Base-by-base conservation (phyloP, 1,140 invertebrate species). In the Sesamia nonagrioides region DNA sequence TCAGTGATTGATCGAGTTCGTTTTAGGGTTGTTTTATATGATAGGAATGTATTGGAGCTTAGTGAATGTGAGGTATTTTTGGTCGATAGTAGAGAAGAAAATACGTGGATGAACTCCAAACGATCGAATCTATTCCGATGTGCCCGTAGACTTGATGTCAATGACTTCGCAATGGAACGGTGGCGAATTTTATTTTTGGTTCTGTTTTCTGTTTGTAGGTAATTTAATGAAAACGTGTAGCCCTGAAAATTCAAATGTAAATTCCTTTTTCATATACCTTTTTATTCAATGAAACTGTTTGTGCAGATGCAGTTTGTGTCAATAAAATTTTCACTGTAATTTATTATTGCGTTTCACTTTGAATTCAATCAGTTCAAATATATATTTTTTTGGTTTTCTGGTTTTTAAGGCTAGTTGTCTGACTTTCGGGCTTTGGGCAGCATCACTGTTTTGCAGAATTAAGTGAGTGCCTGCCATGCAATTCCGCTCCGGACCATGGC, bases 51-150 rank as follows among this genome's bases (percentile, higher is more conserved):
- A 54, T 71, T 71, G 27, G n/a, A 48, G n/a, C 42, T 69, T 18
- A 13, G 40, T 48, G 42, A 69, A 69, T 50, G 35, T 48, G 21
- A 45, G 42, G 18, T 69, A 69, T 50, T 69, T 69, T 69, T 33
- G 21, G 15, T 8, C 15, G 54, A 58, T 58, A 48, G 42, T 11
- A 21, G 40, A 48, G 35, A 33, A 15, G 21, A 21, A 63, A 69
- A 69, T 69, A 69, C 42, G 66, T 69, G 66, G 66, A 69, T 27
- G 42, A 69, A 69, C 13, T 69, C 13, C 18, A 21, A 69, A 48
- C 40, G n/a, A 45, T 48, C 42, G 42, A 48, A 69, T 69, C 66
- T 69, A 69, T 69, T 69, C 15, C 13, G 33, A 48, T 50, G 42
- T 33, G 37, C 42, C 11, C 8, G 13, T 69, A 27, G 66, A 50